Base-by-base conservation (phyloP, 2,113 vertebrate species). In the Esox niger region DNA sequence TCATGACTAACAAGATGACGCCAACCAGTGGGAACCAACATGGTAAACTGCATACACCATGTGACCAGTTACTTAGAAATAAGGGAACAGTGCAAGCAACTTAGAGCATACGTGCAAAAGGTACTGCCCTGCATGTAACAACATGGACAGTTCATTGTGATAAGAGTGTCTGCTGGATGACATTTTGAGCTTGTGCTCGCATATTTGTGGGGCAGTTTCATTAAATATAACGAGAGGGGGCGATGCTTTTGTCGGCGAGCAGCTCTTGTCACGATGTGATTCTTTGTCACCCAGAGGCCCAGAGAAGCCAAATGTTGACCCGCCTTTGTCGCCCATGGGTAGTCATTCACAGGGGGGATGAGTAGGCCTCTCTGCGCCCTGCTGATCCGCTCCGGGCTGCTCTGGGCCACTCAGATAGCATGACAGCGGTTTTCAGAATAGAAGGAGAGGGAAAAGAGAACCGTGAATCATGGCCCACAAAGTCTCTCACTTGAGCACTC, bases 371-470 rank as follows among this genome's bases (percentile, higher is more conserved):
- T 21, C 26, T 32, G 56, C n/a, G 0, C 10, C 35, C 32, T 29
- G 57, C 13, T 32, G 57, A 21, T 20, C 29, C 7, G 9, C 9
- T n/a, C 30, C 21, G 31, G n/a, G 59, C 31, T 23, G 59, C 21
- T 52, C 55, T 61, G 58, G 43, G 26, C 32, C 4, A 17, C 21
- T 47, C 43, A 20, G 46, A 60, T 60, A 57, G 65, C 15, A 67
- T 66, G 20, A 62, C 47, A 52, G 47, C 47, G 21, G 47, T 21
- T n/a, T 52, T 21, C n/a, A 52, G 47, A 23, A 21, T 1, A 15
- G n/a, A 52, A 52, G 7, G n/a, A 52, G 1, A 21, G 6, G 47
- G 15, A 21, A n/a, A 23, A 6, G 47, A 52, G 6, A 52, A n/a
- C 20, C 6, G n/a, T n/a, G 47, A 52, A 52, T 52, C 47, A 52